Evolutionary conservation across 2,888 invertebrate species (phyloP), one percentile per base, ranked within the genome.

Genomic region (Argyresthia albistria): DNA sequence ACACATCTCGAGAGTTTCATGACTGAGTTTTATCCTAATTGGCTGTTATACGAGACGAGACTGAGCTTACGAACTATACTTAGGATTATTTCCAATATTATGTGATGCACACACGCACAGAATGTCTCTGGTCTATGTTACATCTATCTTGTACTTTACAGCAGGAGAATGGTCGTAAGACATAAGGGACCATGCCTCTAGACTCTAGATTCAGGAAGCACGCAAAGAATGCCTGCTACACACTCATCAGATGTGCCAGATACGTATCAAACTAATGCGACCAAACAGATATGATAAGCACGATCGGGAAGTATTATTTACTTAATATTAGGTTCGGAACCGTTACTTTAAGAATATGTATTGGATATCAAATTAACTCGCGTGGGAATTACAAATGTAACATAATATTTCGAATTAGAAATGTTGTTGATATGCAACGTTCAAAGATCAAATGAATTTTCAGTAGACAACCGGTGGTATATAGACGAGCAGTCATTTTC

Each of bases 361-460:
- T 67, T 70, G 62, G 67, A 70, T 70, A 76, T 73, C 66, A 70
- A 81, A 80, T 79, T 78, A 80, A 79, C 71, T 69, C 73, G 70
- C 72, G 76, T 69, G 74, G 76, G 67, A 73, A 73, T 73, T 67
- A 75, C 71, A 76, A 79, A 80, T 80, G 81, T 67, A 80, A 83
- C 72, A 75, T 80, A 84, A 76, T 78, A 74, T 76, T 80, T 78
- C 78, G 77, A 81, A 77, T 76, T 73, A 81, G 83, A 86, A 81
- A 84, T 87, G 82, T 86, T 78, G 76, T 79, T 77, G 86, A 87
- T 87, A 87, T 87, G 86, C 84, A 84, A 83, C 83, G 84, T 87
- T 86, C 69, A 76, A 70, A 80, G 78, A 80, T 83, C 77, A 78
- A 78, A 71, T 63, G 14, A 66, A 69, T 67, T 68, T 65, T 66